These are phyloP conservation scores for Lepus americanus DNA, from an alignment of 2,113 vertebrate species.

Conservation along the genomic window DNA sequence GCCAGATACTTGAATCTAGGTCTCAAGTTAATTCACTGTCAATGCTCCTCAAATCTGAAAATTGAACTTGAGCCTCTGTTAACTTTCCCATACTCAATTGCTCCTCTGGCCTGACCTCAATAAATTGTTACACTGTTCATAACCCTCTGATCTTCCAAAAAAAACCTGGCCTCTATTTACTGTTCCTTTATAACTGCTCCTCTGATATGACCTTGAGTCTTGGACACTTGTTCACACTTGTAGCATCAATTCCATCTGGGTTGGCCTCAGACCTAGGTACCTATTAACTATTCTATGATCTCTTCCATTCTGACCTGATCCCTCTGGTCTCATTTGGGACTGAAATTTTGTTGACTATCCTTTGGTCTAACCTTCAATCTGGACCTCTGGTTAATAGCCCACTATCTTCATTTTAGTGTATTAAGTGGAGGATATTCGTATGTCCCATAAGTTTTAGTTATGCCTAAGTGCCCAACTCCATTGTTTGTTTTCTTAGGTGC, in stretches of 20 bases:
- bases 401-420: no score
- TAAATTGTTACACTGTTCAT: not conserved
- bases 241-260: not conserved
- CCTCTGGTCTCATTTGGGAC: not conserved
- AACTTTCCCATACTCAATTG: not conserved
- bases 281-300: not conserved
- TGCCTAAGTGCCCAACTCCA: no score
- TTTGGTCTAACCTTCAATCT: slow-evolving; percentile 5
- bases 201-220: not conserved
- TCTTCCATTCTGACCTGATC: not conserved
- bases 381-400: not conserved
- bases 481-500: no score
- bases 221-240: not conserved
- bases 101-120: not conserved
- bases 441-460: no score
- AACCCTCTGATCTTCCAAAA: not conserved
- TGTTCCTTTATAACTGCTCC: not conserved
- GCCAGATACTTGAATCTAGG: not conserved
- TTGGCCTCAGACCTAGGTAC: not conserved
- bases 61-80: slow-evolving; percentile 1
- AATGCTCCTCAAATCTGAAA: not conserved
- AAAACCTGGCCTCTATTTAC: not conserved
- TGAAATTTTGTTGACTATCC: slow-evolving; percentile 32
- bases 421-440: no score
- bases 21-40: not conserved